Conservation (phyloP, 2,888 invertebrate genomes). For the Phalangium opilio region DNA sequence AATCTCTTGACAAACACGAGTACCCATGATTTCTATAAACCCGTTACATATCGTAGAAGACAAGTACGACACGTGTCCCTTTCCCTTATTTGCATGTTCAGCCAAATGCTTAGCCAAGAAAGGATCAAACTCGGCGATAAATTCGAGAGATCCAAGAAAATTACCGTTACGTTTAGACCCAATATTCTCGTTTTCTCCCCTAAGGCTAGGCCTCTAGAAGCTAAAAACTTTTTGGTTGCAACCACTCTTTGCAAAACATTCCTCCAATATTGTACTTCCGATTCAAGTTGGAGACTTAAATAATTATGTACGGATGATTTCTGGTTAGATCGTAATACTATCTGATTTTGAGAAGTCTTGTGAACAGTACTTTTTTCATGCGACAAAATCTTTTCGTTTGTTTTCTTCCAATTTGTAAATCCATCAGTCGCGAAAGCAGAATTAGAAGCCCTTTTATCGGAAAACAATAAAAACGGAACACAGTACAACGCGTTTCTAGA, state of each 20-base stretch:
- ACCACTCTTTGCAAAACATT: conserved; percentile 23
- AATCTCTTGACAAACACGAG: background rate
- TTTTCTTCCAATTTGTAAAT: background rate
- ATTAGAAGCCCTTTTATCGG: background rate
- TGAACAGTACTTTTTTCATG: background rate
- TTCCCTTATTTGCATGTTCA: conserved; percentile 23
- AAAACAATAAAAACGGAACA: background rate
- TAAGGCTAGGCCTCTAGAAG: conserved; percentile 20
- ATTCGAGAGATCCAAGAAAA: conserved; percentile 24
- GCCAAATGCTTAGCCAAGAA: conserved; percentile 23
- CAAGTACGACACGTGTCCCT: conserved; percentile 23
- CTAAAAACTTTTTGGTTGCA: conserved; percentile 21
- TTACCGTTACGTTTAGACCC: conserved; percentile 23
- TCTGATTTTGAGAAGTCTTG: background rate
- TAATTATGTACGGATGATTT: background rate
- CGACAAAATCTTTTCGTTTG: background rate
- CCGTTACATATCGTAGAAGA: conserved; percentile 25
- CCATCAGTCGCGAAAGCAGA: background rate
- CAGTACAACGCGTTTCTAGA: background rate
- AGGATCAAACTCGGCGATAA: conserved; percentile 25
- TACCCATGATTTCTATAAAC: conserved; percentile 18
- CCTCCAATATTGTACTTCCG: conserved; percentile 21
- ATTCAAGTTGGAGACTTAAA: conserved; percentile 1
- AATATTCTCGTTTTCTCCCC: conserved; percentile 23
- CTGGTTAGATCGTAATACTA: background rate